Base-by-base conservation (phyloP, 2,888 invertebrate species). In the Netelia melanura region DNA sequence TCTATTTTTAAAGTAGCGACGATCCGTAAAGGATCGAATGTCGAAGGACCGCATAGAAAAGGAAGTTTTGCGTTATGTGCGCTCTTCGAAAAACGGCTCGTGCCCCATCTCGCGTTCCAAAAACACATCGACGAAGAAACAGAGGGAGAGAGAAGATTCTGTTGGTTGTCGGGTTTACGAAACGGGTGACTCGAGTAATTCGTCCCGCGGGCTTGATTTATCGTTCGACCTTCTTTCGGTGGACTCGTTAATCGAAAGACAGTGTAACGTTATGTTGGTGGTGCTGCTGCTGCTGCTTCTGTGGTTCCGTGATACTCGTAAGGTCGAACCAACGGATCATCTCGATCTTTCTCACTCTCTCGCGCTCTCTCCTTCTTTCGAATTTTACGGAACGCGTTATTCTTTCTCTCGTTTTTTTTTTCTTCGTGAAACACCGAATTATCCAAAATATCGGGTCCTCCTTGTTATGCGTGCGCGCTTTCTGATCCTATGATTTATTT, bases 191-290 rank as follows among this genome's bases (percentile, higher is more conserved):
- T 85, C 85, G 82, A 80, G 85, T 85, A 85, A 85, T 85, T 85
- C 85, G 82, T 85, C 82, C 85, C 85, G 82, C 85, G 77, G 65
- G 70, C 85, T 85, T 85, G 85, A 85, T 85, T 85, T 85, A 85
- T 85, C 85, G 85, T 82, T 85, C 85, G 85, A 85, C 85, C 85
- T 83, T 85, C 85, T 85, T 85, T 85, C 82, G 85, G 75, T 85
- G 85, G 85, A 85, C 85, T 85, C 85, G 85, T 85, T 85, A 85
- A 85, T 85, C 85, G 85, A 85, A 80, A 85, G 76, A 85, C 82
- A 80, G 79, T 85, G 85, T 85, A 64, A 61, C 80, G 81, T 77
- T 72, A 74, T 77, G 61, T 58, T 67, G 21, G 21, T 21, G 21
- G 21, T 21, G 76, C 77, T 65, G 48, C 21, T 72, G 44, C 78